Base-by-base conservation (phyloP, 2,797 vertebrate genomes). In the Psittacula derbiana region DNA sequence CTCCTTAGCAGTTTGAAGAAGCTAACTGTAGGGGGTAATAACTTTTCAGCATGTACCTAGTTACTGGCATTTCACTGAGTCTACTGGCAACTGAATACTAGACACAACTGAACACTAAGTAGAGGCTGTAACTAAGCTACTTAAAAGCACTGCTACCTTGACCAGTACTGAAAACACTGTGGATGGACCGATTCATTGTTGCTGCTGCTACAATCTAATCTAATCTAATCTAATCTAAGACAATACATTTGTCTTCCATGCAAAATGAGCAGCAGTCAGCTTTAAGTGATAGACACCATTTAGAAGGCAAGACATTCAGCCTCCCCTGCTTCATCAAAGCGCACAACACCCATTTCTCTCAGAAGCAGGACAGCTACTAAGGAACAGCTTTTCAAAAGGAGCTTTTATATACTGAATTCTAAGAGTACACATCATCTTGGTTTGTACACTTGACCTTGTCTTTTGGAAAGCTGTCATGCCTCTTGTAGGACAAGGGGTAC, bases 321-420 rank as follows among this genome's bases (percentile, higher is more conserved):
- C 50, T 86, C 20, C 41, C 10, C 30, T 55, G 38, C 53, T 66
- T 72, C 70, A 83, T 69, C 58, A 50, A 80, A 62, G 31, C 16
- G n/a, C 25, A 88, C 72, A 80, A n/a, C 27, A 66, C 28, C 21
- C 12, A 1, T 50, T 62, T 84, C 88, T 27, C 88, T 76, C 60
- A 66, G 43, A 88, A 83, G 40, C 12, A 60, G 33, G 28, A 53
- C 58, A 47, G n/a, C 41, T 47, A 52, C 52, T 16, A 58, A 38
- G 33, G 53, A 91, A 79, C 28, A 70, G 30, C 61, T 90, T 80
- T 86, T 84, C 49, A 75, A 78, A 92, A 79, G 46, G 69, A 95
- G 38, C 27, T 73, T 84, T 73, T 82, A 55, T 47, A 44, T 30
- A 70, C 25, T 46, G 52, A 78, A 78, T 83, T 92, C 52, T 81